Base-by-base conservation (phyloP, 1,140 invertebrate genomes). In the Nymphalis io region DNA sequence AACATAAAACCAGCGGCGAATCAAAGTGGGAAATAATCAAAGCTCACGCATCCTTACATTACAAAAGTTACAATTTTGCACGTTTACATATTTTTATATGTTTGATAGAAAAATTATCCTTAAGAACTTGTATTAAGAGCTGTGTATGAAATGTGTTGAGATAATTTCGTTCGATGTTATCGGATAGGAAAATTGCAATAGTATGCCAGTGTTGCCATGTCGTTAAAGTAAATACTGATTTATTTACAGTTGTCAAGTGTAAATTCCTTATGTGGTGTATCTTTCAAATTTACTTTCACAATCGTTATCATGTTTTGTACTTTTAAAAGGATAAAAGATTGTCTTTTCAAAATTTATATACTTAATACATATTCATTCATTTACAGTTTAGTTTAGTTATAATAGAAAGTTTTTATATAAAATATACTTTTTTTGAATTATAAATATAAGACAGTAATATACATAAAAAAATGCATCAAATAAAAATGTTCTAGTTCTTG, bases 1-100 rank as follows among this genome's bases (percentile, higher is more conserved):
- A 53, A 60, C 18, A 61, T 21, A 68, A 68, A 61, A 68, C 59
- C 38, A 42, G 58, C 66, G 66, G 66, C 46, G 66, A 20, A 40
- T 68, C 66, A 68, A 68, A 68, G 59, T 55, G 58, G 4, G 21
- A 23, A 44, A 48, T 27, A 13, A 3, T 27, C 42, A 21, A 60
- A 42, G 39, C 60, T 46, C 21, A 61, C 60, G 40, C 48, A 51
- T 61, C 48, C 48, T 21, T 51, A 18, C 16, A 10, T 48, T 44
- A n/a, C 40, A n/a, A 44, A 15, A 13, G 13, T 11, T 44, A n/a
- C 40, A 44, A 44, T 3, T n/a, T 44, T 44, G 1, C 40, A 4
- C n/a, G 12, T 44, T 10, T 12, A n/a, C n/a, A 8, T 48, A 48
- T 16, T 3, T 16, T 10, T 20, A 48, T 18, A 16, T 16, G n/a